Percentiles rank a stretch among this genome's conserved stretches.
Conservation (phyloP, 2,113 vertebrate species). For the Xiphorhynchus elegans region DNA sequence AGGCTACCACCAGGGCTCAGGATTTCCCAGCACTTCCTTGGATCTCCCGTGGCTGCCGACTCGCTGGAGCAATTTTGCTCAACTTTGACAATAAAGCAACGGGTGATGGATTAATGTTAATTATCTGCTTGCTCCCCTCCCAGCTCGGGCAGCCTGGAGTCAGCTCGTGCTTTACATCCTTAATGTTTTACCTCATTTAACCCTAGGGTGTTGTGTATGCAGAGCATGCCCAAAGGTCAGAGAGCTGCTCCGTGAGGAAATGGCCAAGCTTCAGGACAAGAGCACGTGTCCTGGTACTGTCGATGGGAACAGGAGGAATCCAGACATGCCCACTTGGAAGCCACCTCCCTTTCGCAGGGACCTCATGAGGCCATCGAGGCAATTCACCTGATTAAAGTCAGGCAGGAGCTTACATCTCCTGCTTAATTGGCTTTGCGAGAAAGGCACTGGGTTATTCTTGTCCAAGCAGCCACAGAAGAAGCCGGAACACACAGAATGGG, state of each 20-base stretch:
- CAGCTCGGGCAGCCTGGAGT: neutral
- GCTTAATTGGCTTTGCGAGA: neutral
- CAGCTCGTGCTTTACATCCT: neutral
- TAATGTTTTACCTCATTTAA: neutral
- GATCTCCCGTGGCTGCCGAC: neutral
- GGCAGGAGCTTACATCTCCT: neutral
- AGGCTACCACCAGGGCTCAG: neutral
- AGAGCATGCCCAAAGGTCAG: neutral
- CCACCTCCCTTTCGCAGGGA: neutral
- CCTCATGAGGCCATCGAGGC: neutral
- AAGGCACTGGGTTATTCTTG: neutral
- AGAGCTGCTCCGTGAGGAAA: neutral
- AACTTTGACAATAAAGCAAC: neutral
- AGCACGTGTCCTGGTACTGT: accelerated
- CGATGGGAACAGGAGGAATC: neutral
- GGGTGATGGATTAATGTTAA: constrained; percentile 8
- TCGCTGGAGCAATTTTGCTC: neutral
- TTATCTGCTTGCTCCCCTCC: neutral
- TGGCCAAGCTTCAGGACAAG: neutral
- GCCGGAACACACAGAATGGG: neutral
- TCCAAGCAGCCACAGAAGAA: neutral
- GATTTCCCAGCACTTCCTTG: neutral
- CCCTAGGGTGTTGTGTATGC: neutral
- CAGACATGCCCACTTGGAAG: neutral
- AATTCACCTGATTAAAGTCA: neutral